These are phyloP conservation scores for rabbit (Oryctolagus cuniculus) DNA, from an alignment of 2,113 vertebrate genomes.

Conservation along the genomic window mOryCun1.1 NC_091432.1:1742501-1743000, in stretches of 20 bases:
- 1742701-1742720: conserved; percentile 55
- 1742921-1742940: too few species aligned
- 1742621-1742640: neutral
- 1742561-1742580: neutral
- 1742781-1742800: conserved; percentile 40
- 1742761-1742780: neutral
- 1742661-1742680: neutral
- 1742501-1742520: neutral
- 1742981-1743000: too few species aligned
- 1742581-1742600: neutral
- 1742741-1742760: conserved; percentile 62
- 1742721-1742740: conserved; percentile 7
- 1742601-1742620: neutral
- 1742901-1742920: too few species aligned
- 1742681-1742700: conserved; percentile 14
- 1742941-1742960: too few species aligned
- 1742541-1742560: too few species aligned
- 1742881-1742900: too few species aligned
- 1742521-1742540: too few species aligned
- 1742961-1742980: too few species aligned
- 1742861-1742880: neutral
- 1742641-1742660: neutral
- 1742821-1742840: neutral
- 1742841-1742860: neutral
- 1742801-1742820: neutral